phyloP scores from a whole-genome alignment of 2,888 invertebrate species.

The Octodonta nipae region DNA sequence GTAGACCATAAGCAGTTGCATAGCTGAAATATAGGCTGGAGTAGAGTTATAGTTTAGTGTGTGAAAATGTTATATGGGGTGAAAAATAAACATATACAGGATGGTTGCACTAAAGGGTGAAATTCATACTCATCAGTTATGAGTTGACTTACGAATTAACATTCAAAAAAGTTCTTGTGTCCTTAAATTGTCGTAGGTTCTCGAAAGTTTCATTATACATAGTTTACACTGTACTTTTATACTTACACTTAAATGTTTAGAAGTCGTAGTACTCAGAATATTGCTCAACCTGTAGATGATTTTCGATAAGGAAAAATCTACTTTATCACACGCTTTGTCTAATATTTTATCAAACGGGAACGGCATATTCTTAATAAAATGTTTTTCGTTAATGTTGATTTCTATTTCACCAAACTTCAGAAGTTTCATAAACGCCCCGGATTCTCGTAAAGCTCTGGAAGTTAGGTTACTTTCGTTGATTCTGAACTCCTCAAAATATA shows the following conservation, averaged over 20 bases:
- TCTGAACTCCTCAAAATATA: slow-evolving; percentile 36
- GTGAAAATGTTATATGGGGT: too few species aligned
- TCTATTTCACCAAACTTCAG: slow-evolving; percentile 15
- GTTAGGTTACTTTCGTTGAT: slow-evolving; percentile 42
- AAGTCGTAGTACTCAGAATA: slow-evolving; percentile 46
- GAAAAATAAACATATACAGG: too few species aligned
- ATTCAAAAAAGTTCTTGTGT: too few species aligned
- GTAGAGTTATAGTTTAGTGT: too few species aligned
- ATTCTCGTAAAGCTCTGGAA: slow-evolving; percentile 35
- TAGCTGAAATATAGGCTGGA: too few species aligned
- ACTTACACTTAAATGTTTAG: slow-evolving; percentile 56
- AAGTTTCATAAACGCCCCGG: slow-evolving; percentile 8
- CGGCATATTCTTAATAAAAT: slow-evolving; percentile 40
- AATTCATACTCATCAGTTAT: too few species aligned
- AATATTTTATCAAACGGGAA: slow-evolving; percentile 36
- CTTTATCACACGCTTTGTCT: slow-evolving; percentile 19
- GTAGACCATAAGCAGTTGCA: too few species aligned
- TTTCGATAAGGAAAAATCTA: slow-evolving; percentile 44
- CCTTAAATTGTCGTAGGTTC: too few species aligned
- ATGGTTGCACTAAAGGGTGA: too few species aligned
- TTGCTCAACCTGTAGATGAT: slow-evolving; percentile 40
- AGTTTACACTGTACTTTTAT: too few species aligned
- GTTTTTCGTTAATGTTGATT: slow-evolving; percentile 29
- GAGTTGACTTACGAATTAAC: too few species aligned
- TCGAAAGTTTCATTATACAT: too few species aligned